Base-by-base conservation (phyloP, 2,113 vertebrate genomes). In the Chloropsis hardwickii region DNA sequence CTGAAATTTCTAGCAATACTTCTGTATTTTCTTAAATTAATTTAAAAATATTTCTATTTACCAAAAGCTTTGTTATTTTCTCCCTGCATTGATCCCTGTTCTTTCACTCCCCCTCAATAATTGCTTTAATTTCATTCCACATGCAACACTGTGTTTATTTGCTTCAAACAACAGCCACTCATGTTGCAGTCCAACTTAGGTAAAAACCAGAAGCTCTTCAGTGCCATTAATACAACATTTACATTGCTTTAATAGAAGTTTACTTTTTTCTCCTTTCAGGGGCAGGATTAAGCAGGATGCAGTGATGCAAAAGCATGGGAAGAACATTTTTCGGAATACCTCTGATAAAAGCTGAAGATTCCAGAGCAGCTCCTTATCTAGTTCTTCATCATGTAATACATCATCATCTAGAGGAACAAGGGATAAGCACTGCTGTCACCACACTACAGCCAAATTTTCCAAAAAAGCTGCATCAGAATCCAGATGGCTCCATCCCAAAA, bases 301-400 rank as follows among this genome's bases (percentile, higher is more conserved):
- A 87, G 7, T 6, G 14, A 82, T 8, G 86, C 2, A 84, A 29
- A 73, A 42, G 58, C 54, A 48, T 0, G 1, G 27, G 18, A 28
- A 78, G 12, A 94, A 47, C 0, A 1, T 53, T 92, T 57, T 69
- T 58, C 48, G 83, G 20, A 94, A 97, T 98, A 99, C 99, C 99
- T 99, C 99, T 85, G 99, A 99, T 76, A 99, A 98, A 77, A 99
- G 98, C 86, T 99, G 99, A 62, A 99, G 98, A 96, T 99, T 99
- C 99, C 99, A 99, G 21, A 99, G 97, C 66, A 99, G 97, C 89
- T 99, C 99, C 94, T 99, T 99, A 96, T 99, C 99, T 80, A 99
- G 98, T 67, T 99, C 99, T 97, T 99, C 99, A 62, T 99, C 99
- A 90, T 97, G 98, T 71, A 99, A 97, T 45, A 99, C 99, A 92